Conservation (phyloP, 2,888 invertebrate genomes). For the Eristalinus aeneus region DNA sequence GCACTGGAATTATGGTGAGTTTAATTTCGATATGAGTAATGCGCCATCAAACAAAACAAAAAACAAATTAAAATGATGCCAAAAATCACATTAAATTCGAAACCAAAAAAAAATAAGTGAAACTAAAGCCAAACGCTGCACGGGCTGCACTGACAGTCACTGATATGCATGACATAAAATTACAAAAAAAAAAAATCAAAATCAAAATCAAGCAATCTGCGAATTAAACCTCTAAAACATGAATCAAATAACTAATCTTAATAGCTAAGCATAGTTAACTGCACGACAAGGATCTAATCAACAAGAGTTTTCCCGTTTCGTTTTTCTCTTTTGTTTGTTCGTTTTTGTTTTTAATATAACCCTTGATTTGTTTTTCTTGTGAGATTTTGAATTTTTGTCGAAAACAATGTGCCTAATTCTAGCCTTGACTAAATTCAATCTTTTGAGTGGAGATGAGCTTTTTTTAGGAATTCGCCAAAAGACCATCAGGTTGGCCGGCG, state of each 20-base stretch:
- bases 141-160: conserved; percentile 55
- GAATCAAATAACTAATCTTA: not conserved
- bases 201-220: not conserved
- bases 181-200: conserved; percentile 3
- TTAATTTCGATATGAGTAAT: conserved; percentile 73
- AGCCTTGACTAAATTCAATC: not conserved
- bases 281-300: conserved; percentile 36
- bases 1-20: conserved; percentile 99
- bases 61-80: conserved; percentile 61
- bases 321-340: not conserved
- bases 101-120: conserved; percentile 36
- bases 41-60: conserved; percentile 63
- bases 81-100: conserved; percentile 70
- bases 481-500: no score
- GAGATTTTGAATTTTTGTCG: not conserved
- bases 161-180: conserved; percentile 60
- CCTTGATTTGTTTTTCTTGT: not conserved
- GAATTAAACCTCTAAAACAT: conserved; percentile 31
- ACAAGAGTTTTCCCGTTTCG: not conserved
- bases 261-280: conserved; percentile 11
- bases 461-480: no score
- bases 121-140: conserved; percentile 53
- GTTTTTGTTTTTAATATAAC: not conserved
- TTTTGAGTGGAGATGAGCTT: not conserved
- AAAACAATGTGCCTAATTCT: not conserved